phyloP scores from a whole-genome alignment of 2,797 vertebrate species.

The Siniperca scherzeri region DNA sequence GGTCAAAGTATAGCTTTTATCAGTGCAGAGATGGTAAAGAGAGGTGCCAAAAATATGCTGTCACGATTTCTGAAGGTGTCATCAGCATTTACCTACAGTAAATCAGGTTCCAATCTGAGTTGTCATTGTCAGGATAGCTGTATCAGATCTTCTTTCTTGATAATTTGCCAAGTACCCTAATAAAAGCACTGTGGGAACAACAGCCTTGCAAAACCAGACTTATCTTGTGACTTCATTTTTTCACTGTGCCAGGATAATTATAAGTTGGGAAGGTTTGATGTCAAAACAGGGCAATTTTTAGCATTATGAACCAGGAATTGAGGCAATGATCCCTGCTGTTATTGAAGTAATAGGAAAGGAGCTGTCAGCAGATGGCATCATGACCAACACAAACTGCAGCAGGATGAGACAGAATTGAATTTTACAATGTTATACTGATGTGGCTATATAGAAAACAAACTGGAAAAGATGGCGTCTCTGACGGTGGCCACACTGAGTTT shows the following conservation, averaged over 20 bases:
- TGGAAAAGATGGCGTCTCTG: not conserved
- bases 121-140: slow-evolving; percentile 35
- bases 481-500: not conserved
- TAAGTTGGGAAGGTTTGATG: slow-evolving; percentile 30
- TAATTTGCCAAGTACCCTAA: slow-evolving; percentile 42
- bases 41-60: slow-evolving; percentile 6
- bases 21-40: slow-evolving; percentile 14
- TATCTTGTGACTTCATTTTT: slow-evolving; percentile 23
- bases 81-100: not conserved
- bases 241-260: slow-evolving; percentile 46
- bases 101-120: slow-evolving; percentile 3
- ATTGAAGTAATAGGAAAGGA: slow-evolving; percentile 10
- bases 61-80: slow-evolving; percentile 16
- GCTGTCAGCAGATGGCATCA: slow-evolving; percentile 9
- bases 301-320: slow-evolving; percentile 27
- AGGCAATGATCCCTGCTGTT: slow-evolving; percentile 34
- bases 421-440: not conserved
- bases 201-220: slow-evolving; percentile 30
- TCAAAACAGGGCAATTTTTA: slow-evolving; percentile 47
- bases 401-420: slow-evolving; percentile 6
- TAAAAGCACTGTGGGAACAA: slow-evolving; percentile 55
- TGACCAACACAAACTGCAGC: slow-evolving; percentile 1
- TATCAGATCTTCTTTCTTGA: slow-evolving; percentile 44
- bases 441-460: not conserved
- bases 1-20: slow-evolving; percentile 14